phyloP scores from a whole-genome alignment of 2,113 vertebrate species.

The Gopherus evgoodei region DNA sequence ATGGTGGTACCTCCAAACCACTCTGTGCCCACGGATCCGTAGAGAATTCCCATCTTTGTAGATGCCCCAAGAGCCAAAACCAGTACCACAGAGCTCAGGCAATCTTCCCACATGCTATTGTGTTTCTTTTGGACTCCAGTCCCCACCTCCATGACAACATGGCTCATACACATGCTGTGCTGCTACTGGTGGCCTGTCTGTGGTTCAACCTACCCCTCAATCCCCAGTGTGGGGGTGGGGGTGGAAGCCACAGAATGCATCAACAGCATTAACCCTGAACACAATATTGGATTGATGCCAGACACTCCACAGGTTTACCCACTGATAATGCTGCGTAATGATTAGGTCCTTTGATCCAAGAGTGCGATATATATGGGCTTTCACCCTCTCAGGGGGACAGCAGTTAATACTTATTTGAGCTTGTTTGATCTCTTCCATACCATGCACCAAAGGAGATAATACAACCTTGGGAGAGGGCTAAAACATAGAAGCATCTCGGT shows the following conservation, averaged over 20 bases:
- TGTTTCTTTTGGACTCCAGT: neutral
- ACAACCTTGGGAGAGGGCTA: too few species aligned
- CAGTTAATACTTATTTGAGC: too few species aligned
- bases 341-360: neutral
- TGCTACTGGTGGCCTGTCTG: neutral
- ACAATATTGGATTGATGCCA: neutral
- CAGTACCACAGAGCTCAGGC: neutral
- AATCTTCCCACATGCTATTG: rapidly evolving
- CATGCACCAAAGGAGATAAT: too few species aligned
- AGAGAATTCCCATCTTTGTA: neutral
- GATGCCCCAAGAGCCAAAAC: neutral
- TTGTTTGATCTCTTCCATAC: too few species aligned
- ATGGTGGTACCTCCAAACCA: constrained; percentile 25
- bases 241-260: neutral
- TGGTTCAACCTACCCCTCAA: neutral
- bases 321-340: neutral
- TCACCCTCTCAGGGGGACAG: too few species aligned
- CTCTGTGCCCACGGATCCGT: neutral
- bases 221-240: neutral
- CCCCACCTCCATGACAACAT: neutral
- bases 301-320: neutral
- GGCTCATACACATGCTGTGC: neutral
- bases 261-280: neutral
- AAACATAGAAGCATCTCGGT: too few species aligned
- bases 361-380: neutral